Evolutionary conservation across 2,888 invertebrate genomes (phyloP).

Genomic region (Tiliacea aurago): DNA sequence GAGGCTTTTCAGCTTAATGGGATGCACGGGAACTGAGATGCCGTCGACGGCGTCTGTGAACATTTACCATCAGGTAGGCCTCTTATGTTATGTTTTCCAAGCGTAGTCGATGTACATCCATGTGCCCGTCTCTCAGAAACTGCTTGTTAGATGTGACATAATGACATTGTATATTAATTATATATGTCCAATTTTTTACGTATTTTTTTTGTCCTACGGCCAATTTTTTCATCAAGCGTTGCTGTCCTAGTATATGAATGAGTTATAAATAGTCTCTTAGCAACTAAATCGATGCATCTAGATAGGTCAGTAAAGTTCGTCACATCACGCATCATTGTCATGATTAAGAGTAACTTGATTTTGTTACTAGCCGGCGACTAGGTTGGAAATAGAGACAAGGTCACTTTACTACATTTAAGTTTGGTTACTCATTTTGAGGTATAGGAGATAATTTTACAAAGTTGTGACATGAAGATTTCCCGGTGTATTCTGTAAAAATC

Average conservation of each 20-base stretch:
- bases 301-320: conserved; percentile 12
- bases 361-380: conserved; percentile 20
- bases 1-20: no score
- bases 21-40: no score
- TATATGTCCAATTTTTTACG: no score
- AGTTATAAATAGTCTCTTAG: not conserved
- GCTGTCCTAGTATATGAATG: not conserved
- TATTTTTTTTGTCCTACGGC: no score
- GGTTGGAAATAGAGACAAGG: conserved; percentile 32
- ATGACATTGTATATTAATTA: not conserved
- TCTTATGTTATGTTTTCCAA: no score
- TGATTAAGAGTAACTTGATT: conserved; percentile 26
- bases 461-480: not conserved
- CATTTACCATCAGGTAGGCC: not conserved
- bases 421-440: conserved; percentile 9
- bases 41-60: no score
- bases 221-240: not conserved
- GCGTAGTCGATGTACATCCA: not conserved
- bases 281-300: conserved; percentile 7
- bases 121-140: not conserved
- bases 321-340: conserved; percentile 14
- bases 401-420: conserved; percentile 10
- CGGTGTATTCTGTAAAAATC: not conserved
- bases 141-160: not conserved
- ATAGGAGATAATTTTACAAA: not conserved